Conservation (phyloP, 2,888 invertebrate species). For the Lamproptera curius region DNA sequence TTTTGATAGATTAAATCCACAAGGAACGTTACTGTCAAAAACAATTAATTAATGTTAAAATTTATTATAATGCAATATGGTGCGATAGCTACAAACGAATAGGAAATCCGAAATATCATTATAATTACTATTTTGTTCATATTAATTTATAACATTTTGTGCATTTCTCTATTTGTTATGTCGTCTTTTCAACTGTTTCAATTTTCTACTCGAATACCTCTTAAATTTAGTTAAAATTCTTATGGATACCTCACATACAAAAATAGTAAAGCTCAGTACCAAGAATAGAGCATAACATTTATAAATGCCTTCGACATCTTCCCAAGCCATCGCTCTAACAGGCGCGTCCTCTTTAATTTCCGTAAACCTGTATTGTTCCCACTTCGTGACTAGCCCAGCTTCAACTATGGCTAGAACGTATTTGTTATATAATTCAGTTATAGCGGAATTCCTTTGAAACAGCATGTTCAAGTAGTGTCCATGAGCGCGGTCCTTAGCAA, state of each 20-base stretch:
- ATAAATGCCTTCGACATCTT: conserved; percentile 53
- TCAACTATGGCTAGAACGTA: conserved; percentile 52
- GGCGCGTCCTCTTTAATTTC: conserved; percentile 55
- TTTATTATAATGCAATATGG: too few relatives aligned
- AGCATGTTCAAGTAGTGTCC: conserved; percentile 57
- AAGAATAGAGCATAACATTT: conserved; percentile 40
- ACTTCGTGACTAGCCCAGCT: conserved; percentile 62
- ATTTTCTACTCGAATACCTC: background rate
- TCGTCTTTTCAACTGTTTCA: background rate
- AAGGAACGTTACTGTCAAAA: too few relatives aligned
- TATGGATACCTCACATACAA: conserved; percentile 42
- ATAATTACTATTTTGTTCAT: too few relatives aligned
- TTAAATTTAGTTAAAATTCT: conserved; percentile 5
- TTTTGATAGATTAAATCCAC: too few relatives aligned
- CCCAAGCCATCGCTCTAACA: conserved; percentile 46
- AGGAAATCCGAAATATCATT: too few relatives aligned
- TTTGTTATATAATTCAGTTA: conserved; percentile 48
- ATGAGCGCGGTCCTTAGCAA: conserved; percentile 60
- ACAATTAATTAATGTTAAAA: too few relatives aligned
- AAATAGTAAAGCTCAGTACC: conserved; percentile 37
- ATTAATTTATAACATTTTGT: too few relatives aligned
- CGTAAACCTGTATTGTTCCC: conserved; percentile 59
- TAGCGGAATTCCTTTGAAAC: conserved; percentile 49
- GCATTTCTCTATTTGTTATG: too few relatives aligned
- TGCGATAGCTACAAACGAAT: too few relatives aligned